phyloP scores from a whole-genome alignment of 2,797 vertebrate genomes.

The Gymnoscopelus braueri region DNA sequence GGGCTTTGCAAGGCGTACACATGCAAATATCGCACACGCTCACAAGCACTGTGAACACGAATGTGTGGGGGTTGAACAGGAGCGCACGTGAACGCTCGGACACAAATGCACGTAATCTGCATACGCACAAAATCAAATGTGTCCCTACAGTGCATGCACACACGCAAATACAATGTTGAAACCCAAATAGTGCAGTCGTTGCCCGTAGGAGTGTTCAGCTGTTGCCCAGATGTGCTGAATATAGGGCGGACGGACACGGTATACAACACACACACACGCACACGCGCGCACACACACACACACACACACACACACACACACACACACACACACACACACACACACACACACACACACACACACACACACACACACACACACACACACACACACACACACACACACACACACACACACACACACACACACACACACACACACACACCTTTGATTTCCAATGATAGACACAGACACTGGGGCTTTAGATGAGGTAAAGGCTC shows the following conservation, averaged over 20 bases:
- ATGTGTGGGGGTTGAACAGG: not conserved
- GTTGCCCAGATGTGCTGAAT: conserved; percentile 80
- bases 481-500: conserved; percentile 49
- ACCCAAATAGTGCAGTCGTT: conserved; percentile 71
- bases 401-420: conserved; percentile 22
- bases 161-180: conserved; percentile 60
- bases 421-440: conserved; percentile 43
- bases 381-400: conserved; percentile 18
- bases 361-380: conserved; percentile 43
- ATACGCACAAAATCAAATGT: not conserved
- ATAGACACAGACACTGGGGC: conserved; percentile 27
- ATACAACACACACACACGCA: conserved; percentile 17
- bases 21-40: not conserved
- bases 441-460: conserved; percentile 16
- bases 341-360: conserved; percentile 35
- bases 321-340: conserved; percentile 47
- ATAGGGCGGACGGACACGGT: conserved; percentile 46
- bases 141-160: conserved; percentile 22
- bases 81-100: too few species aligned
- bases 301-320: conserved; percentile 31
- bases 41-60: not conserved
- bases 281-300: conserved; percentile 36
- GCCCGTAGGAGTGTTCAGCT: conserved; percentile 76
- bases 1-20: not conserved
- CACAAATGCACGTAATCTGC: too few species aligned